These are phyloP conservation scores for Squalus acanthias DNA, from an alignment of 2,797 vertebrate genomes.

Conservation along the genomic window DNA sequence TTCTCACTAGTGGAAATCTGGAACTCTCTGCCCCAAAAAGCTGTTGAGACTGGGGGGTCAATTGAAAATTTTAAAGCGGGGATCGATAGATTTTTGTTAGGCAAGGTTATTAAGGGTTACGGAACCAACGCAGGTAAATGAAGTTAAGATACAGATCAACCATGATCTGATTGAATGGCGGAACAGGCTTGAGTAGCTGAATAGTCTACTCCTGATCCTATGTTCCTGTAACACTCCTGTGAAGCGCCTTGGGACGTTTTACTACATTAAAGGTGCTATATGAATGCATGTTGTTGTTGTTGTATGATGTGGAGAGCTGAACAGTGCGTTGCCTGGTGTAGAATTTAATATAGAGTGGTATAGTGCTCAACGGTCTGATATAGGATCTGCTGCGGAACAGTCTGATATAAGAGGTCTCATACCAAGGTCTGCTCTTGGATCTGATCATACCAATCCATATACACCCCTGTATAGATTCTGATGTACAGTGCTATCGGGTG, in stretches of 20 bases:
- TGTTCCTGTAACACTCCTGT: background rate
- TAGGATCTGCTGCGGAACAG: background rate
- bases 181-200: too few species aligned
- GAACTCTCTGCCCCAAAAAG: background rate
- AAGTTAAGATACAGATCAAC: background rate
- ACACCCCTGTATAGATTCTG: background rate
- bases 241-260: background rate
- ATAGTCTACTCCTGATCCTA: too few species aligned
- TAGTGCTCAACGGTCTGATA: background rate
- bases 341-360: background rate
- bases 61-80: background rate
- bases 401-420: background rate
- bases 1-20: background rate
- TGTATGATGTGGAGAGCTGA: background rate
- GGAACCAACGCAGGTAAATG: background rate
- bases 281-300: background rate
- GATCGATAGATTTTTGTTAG: background rate
- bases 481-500: background rate
- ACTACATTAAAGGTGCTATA: background rate
- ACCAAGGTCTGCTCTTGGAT: background rate
- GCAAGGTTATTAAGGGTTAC: background rate
- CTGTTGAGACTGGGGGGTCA: background rate
- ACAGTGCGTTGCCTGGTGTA: background rate
- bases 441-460: background rate
- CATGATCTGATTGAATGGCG: too few species aligned